Evolutionary conservation across 2,888 invertebrate species (phyloP).

Genomic region (Hirtodrosophila cameraria): DNA sequence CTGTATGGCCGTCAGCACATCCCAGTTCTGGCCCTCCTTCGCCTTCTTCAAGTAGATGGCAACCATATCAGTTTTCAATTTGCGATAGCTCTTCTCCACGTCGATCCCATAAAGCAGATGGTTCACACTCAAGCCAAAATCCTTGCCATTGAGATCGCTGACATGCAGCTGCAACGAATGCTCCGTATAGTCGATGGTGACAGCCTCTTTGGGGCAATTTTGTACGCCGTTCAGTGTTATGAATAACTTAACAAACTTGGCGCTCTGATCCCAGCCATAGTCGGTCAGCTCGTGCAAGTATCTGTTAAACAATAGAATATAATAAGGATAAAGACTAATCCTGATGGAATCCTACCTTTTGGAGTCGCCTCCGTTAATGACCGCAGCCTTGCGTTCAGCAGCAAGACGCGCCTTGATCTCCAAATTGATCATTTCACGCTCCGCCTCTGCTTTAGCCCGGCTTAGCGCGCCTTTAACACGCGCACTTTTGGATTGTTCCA

Average conservation of each 20-base stretch:
- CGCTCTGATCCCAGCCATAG: constrained; percentile 94
- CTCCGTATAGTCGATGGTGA: constrained; percentile 88
- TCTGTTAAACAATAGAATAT: too few species aligned
- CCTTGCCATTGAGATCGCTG: constrained; percentile 90
- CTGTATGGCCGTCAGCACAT: constrained; percentile 92
- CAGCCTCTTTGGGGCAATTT: constrained; percentile 87
- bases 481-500: constrained; percentile 87
- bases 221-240: constrained; percentile 92
- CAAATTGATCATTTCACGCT: constrained; percentile 86
- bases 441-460: constrained; percentile 89
- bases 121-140: constrained; percentile 90
- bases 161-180: constrained; percentile 90
- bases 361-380: constrained; percentile 23
- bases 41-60: constrained; percentile 82
- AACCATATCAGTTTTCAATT: constrained; percentile 89
- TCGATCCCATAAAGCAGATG: constrained; percentile 90
- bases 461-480: constrained; percentile 89
- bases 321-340: too few species aligned
- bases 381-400: constrained; percentile 61
- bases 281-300: constrained; percentile 84
- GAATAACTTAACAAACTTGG: constrained; percentile 95
- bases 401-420: constrained; percentile 81
- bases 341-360: too few species aligned
- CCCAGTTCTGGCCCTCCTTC: constrained; percentile 87
- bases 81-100: constrained; percentile 89